Conservation (phyloP, 2,888 invertebrate species). For the Tinea semifulvella region DNA sequence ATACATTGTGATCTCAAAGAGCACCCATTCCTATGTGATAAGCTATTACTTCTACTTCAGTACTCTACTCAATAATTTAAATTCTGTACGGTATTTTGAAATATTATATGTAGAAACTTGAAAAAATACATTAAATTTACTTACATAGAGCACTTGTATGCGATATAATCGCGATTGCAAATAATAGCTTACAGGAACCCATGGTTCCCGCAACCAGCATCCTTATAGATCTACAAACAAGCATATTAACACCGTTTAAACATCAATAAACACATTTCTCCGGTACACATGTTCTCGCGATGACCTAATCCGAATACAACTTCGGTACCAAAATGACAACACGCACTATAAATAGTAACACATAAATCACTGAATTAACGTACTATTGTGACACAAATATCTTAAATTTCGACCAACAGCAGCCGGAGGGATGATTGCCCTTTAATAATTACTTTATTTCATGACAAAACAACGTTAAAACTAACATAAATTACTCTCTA, state of each 20-base stretch:
- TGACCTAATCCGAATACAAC: slow-evolving; percentile 63
- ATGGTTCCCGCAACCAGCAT: slow-evolving; percentile 40
- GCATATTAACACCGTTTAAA: slow-evolving; percentile 46
- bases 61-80: too few relatives aligned
- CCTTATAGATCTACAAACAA: slow-evolving; percentile 54
- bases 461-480: slow-evolving; percentile 31
- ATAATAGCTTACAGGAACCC: slow-evolving; percentile 47
- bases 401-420: slow-evolving; percentile 22
- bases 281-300: slow-evolving; percentile 61
- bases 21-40: too few relatives aligned
- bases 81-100: too few relatives aligned
- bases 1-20: neutral
- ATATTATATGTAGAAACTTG: neutral
- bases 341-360: slow-evolving; percentile 70
- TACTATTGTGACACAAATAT: slow-evolving; percentile 35
- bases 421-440: slow-evolving; percentile 25
- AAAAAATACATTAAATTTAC: slow-evolving; percentile 24
- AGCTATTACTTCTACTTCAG: too few relatives aligned
- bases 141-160: slow-evolving; percentile 51
- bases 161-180: slow-evolving; percentile 43
- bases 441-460: slow-evolving; percentile 29
- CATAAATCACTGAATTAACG: slow-evolving; percentile 40
- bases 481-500: neutral
- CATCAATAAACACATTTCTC: slow-evolving; percentile 44
- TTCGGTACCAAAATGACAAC: slow-evolving; percentile 61